A percentile compares a stretch with the other conserved stretches of the same genome.
phyloP scores from a whole-genome alignment of 2,888 invertebrate genomes.

The Trimorus sp. region DNA sequence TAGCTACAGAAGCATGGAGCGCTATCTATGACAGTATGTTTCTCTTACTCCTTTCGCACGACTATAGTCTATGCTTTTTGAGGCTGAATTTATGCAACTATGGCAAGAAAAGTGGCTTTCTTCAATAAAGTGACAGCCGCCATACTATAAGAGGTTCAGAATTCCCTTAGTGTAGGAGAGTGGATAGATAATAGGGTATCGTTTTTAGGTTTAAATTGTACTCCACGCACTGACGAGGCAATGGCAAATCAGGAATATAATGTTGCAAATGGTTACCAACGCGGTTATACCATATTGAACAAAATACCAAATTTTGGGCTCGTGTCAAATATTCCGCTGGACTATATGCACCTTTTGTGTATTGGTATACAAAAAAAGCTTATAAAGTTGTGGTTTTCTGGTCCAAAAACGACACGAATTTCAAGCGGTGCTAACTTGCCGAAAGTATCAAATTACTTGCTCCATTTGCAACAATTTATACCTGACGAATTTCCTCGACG shows the following conservation, averaged over 20 bases:
- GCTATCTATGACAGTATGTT: too few species aligned
- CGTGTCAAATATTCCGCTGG: background rate
- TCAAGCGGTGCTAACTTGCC: background rate
- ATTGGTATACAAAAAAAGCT: constrained; percentile 18
- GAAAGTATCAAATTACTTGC: background rate
- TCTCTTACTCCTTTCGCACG: too few species aligned
- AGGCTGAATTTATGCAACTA: too few species aligned
- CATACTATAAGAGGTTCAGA: too few species aligned
- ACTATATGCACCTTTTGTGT: constrained; percentile 24
- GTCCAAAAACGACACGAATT: background rate
- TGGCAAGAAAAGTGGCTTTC: too few species aligned
- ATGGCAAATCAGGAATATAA: background rate
- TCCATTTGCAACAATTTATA: background rate
- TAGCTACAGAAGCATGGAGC: too few species aligned
- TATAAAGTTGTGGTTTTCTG: background rate
- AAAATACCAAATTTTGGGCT: constrained; percentile 19
- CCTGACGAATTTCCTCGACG: background rate
- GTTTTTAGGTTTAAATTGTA: background rate
- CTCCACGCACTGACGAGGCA: background rate
- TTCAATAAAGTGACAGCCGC: too few species aligned
- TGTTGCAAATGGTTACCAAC: background rate
- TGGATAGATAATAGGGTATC: background rate
- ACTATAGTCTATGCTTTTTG: too few species aligned
- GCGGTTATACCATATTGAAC: background rate
- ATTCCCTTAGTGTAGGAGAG: too few species aligned